phyloP scores from a whole-genome alignment of 2,888 invertebrate species.

The Enchytraeus crypticus region DNA sequence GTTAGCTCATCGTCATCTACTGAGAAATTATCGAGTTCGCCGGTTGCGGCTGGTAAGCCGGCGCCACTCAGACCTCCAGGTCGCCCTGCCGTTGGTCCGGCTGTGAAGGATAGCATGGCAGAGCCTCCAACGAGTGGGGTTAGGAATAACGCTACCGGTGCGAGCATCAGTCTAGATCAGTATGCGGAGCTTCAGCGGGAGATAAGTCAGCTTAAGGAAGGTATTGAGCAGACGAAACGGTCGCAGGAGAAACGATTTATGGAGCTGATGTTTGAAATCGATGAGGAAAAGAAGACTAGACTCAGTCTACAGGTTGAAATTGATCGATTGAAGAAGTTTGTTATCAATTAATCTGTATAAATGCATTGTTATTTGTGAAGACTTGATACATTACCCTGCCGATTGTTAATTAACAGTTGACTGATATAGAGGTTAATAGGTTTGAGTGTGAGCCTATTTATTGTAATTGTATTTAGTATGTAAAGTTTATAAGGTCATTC shows the following conservation, averaged over 20 bases:
- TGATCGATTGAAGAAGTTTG: slow-evolving; percentile 12
- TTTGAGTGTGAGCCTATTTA: too few species aligned
- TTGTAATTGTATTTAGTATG: too few species aligned
- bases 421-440: too few species aligned
- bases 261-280: slow-evolving; percentile 42
- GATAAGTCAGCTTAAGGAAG: slow-evolving; percentile 15
- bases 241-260: slow-evolving; percentile 31
- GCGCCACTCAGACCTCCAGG: background rate
- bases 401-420: too few species aligned
- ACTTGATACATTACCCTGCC: too few species aligned
- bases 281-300: slow-evolving; percentile 49
- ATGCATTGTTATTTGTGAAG: too few species aligned
- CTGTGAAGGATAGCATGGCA: background rate
- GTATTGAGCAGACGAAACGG: slow-evolving; percentile 11
- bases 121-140: background rate
- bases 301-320: slow-evolving; percentile 46
- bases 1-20: background rate
- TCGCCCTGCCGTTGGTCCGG: background rate
- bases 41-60: background rate
- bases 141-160: background rate
- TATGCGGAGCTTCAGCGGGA: slow-evolving; percentile 17
- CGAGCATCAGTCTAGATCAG: slow-evolving; percentile 2
- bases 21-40: background rate
- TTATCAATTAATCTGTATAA: too few species aligned
- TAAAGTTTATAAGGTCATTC: too few species aligned